Evolutionary conservation across 2,113 vertebrate genomes (phyloP).

Genomic region (Prionailurus viverrinus): DNA sequence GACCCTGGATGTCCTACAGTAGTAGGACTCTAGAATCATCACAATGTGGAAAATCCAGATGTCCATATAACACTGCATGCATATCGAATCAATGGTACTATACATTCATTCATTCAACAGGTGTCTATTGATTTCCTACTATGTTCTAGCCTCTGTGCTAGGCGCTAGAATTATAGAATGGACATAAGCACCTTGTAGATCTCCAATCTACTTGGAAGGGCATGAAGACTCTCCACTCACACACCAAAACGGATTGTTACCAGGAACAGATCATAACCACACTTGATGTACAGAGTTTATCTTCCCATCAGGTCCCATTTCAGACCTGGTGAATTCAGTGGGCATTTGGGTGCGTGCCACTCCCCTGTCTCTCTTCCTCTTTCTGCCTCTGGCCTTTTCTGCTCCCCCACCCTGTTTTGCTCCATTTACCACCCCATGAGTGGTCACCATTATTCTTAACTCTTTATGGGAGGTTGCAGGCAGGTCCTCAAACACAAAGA

Average conservation of each 20-base stretch:
- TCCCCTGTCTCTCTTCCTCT: neutral
- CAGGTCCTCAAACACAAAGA: neutral
- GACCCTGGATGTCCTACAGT: no score
- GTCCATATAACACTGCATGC: neutral
- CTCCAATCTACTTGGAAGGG: neutral
- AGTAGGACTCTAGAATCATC: neutral
- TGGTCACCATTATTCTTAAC: neutral
- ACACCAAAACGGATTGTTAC: neutral
- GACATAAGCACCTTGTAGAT: no score
- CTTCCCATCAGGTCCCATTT: neutral
- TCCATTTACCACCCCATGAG: no score
- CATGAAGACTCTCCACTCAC: neutral
- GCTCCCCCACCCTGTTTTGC: rapidly evolving
- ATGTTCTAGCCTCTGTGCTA: neutral
- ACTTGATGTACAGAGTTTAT: neutral
- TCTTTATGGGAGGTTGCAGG: neutral
- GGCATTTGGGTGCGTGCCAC: rapidly evolving
- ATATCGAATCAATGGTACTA: neutral
- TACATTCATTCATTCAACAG: neutral
- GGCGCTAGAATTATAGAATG: neutral
- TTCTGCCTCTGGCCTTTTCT: neutral
- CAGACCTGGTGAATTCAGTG: neutral
- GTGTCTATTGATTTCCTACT: neutral
- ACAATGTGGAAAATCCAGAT: neutral
- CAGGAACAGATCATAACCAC: neutral